These are phyloP conservation scores for Leptodactylus fallax DNA, from an alignment of 2,797 vertebrate species.

Conservation along the genomic window DNA sequence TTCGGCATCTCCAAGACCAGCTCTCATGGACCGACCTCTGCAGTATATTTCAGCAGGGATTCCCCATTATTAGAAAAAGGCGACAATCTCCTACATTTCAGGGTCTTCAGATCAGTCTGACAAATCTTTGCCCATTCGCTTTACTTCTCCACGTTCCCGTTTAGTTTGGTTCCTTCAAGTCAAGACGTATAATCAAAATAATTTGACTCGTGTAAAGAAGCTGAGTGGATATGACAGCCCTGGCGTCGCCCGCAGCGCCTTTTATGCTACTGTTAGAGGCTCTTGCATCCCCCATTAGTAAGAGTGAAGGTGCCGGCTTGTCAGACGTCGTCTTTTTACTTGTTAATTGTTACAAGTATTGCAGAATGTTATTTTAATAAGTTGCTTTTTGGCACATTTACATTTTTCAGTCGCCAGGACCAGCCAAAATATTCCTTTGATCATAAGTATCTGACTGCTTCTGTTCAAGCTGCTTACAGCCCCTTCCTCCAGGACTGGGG, in stretches of 20 bases:
- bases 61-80: background rate
- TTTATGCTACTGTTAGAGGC: background rate
- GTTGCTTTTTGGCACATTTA: background rate
- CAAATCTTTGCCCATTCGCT: background rate
- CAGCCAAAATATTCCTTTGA: background rate
- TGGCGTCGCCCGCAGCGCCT: background rate
- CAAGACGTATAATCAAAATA: conserved; percentile 50
- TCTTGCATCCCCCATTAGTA: background rate
- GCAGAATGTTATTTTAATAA: background rate
- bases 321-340: background rate
- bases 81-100: background rate
- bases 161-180: conserved; percentile 39
- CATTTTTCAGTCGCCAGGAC: too few species aligned
- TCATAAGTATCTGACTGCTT: too few species aligned
- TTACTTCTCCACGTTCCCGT: background rate
- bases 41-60: background rate
- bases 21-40: too few species aligned
- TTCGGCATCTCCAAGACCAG: background rate
- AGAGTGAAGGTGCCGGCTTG: conserved; percentile 12
- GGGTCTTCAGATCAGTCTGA: background rate
- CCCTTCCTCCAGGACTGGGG: too few species aligned
- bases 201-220: conserved; percentile 17
- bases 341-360: conserved; percentile 20
- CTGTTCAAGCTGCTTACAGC: too few species aligned
- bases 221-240: conserved; percentile 38